Evolutionary conservation across 2,888 invertebrate genomes (phyloP), one percentile per base, ranked within the genome.

Genomic region (Andricus quercusramuli): DNA sequence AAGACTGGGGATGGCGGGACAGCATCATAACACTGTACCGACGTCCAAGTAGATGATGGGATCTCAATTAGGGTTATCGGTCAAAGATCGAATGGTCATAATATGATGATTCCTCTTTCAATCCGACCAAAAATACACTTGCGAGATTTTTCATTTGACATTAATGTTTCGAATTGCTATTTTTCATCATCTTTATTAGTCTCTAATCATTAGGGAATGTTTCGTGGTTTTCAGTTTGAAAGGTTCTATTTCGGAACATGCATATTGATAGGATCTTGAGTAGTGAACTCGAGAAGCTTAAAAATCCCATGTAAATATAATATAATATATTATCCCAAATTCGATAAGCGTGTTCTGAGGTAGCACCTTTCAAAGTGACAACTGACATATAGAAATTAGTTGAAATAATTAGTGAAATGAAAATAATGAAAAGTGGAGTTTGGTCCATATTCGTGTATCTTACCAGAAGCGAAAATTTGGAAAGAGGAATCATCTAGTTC

Each of bases 1-100:
- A 90, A 93, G 90, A 92, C 92, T 88, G 90, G 92, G 87, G 88
- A 92, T 89, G 89, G 91, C 88, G 81, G 89, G 84, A 85, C 91
- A 91, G 86, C 87, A 86, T 62, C 87, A 87, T 90, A 81, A 82
- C 44, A 82, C 83, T 84, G 91, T 89, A 11, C 93, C 93, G 64
- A 93, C 93, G 84, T 92, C 93, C 83, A 93, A 93, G 88, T 93
- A 90, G 88, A 89, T 83, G 85, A 67, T n/a, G 80, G 65, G 20
- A 41, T 62, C 74, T 62, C 47, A 44, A 37, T 41, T 32, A 59
- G 41, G 17, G 64, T n/a, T 62, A 76, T 66, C 74, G 83, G 82
- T 82, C 80, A 78, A 81, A 82, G 64, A 68, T 78, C 65, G 78
- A 74, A 74, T 51, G 70, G 70, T 74, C 70, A 32, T 74, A 51